Evolutionary conservation across 2,888 invertebrate species (phyloP).

Genomic region (Thalpophila matura): DNA sequence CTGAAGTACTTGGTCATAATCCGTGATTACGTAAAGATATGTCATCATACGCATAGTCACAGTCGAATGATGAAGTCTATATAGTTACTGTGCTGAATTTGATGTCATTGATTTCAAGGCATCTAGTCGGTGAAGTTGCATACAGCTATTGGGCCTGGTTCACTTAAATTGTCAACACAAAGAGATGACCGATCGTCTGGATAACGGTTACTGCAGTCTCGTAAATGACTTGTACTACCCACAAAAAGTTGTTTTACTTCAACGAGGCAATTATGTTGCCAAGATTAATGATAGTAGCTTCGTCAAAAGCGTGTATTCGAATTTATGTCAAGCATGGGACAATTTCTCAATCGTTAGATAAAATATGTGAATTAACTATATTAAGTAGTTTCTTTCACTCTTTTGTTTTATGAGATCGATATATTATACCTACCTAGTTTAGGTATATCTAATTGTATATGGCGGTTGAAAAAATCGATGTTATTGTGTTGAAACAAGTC

Average conservation of each 20-base stretch:
- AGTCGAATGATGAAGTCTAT: not conserved
- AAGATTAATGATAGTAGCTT: too few species aligned
- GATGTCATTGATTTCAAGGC: conserved; percentile 15
- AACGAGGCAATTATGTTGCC: too few species aligned
- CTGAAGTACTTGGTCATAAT: conserved; percentile 1
- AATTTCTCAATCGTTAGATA: too few species aligned
- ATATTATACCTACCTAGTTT: too few species aligned
- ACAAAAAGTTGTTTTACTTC: too few species aligned
- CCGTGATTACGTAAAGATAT: conserved; percentile 7
- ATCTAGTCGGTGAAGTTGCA: not conserved
- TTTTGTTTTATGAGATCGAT: too few species aligned
- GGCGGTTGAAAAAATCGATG: too few species aligned
- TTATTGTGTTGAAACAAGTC: not conserved
- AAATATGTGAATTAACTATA: too few species aligned
- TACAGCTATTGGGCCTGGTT: not conserved
- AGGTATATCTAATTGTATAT: not conserved
- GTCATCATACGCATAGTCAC: not conserved
- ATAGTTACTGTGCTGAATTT: not conserved
- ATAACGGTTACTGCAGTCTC: not conserved
- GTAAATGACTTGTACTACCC: too few species aligned
- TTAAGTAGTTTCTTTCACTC: too few species aligned
- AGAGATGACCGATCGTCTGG: not conserved
- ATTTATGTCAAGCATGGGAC: too few species aligned
- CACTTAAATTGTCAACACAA: not conserved
- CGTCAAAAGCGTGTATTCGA: too few species aligned